Evolutionary conservation across 1,140 invertebrate genomes (phyloP).

Genomic region (Laupala kohalensis): DNA sequence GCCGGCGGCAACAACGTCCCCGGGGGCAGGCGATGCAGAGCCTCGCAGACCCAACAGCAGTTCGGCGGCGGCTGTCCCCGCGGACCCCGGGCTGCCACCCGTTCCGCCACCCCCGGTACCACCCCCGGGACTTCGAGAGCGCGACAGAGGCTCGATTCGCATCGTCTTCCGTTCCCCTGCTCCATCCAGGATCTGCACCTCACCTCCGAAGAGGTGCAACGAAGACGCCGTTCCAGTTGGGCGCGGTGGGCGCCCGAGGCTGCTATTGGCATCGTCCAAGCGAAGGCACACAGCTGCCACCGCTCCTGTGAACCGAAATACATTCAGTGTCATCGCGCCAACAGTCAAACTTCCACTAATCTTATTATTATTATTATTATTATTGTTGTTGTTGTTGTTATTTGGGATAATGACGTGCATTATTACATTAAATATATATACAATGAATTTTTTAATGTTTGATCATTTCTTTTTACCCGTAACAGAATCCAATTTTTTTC

Average conservation of each 20-base stretch:
- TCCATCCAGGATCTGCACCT: constrained; percentile 56
- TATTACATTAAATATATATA: too few species aligned
- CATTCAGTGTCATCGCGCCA: too few species aligned
- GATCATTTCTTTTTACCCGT: too few species aligned
- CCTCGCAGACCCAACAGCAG: not conserved
- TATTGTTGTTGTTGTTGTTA: too few species aligned
- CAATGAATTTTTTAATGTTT: too few species aligned
- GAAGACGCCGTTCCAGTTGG: constrained; percentile 53
- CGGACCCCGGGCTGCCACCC: constrained; percentile 18
- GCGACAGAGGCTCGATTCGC: constrained; percentile 47
- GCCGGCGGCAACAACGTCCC: not conserved
- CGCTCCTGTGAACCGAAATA: not conserved
- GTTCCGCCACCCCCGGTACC: constrained; percentile 21
- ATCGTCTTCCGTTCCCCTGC: constrained; percentile 53
- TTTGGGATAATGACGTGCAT: too few species aligned
- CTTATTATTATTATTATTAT: too few species aligned
- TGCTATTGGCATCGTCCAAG: constrained; percentile 42
- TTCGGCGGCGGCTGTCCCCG: constrained; percentile 18
- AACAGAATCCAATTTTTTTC: too few species aligned
- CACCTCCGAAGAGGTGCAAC: constrained; percentile 61
- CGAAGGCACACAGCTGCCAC: not conserved
- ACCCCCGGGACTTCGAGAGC: constrained; percentile 21
- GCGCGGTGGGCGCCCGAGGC: constrained; percentile 67
- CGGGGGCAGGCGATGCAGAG: constrained; percentile 14
- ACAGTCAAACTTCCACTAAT: too few species aligned